These are phyloP conservation scores for Prunella fulvescens DNA, from an alignment of 2,113 vertebrate species.

Conservation along the genomic window DNA sequence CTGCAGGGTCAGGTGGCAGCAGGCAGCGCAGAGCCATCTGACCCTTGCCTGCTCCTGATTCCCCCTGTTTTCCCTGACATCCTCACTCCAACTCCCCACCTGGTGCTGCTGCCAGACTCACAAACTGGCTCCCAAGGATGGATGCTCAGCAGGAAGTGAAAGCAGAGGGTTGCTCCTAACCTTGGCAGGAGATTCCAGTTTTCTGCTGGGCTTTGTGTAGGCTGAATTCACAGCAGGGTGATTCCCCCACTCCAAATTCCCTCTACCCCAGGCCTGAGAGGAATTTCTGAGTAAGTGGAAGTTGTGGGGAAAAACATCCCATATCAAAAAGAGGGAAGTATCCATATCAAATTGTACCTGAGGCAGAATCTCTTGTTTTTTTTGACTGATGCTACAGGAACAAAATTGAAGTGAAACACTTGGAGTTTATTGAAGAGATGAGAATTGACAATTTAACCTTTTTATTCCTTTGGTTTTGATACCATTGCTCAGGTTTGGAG, in stretches of 20 bases:
- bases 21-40: background rate
- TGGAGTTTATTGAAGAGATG: background rate
- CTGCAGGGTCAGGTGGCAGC: background rate
- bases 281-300: background rate
- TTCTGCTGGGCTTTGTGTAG: background rate
- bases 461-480: background rate
- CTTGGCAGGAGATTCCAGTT: background rate
- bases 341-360: background rate
- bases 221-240: background rate
- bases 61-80: background rate
- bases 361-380: background rate
- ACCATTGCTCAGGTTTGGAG: background rate
- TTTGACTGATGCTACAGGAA: background rate
- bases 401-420: background rate
- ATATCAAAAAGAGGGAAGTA: background rate
- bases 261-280: background rate
- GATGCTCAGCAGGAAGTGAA: background rate
- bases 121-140: background rate
- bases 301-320: rapidly evolving
- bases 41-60: background rate
- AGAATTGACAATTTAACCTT: background rate
- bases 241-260: background rate
- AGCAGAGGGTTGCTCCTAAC: background rate
- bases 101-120: rapidly evolving
- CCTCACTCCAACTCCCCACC: background rate